Conservation (phyloP, 2,113 vertebrate species). For the Origma solitaria region DNA sequence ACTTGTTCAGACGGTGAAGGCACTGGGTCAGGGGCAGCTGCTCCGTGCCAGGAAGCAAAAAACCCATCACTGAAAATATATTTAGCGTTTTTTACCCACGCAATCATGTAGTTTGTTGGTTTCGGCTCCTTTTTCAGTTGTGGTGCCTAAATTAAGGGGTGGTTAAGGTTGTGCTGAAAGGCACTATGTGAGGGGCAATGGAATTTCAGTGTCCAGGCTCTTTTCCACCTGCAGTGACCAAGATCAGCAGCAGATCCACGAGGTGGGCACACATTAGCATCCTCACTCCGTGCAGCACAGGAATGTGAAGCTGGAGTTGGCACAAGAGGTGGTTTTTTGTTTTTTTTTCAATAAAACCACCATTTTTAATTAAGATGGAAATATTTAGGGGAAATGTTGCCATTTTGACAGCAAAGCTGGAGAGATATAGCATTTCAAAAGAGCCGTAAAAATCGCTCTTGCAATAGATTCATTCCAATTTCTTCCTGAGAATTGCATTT, state of each 20-base stretch:
- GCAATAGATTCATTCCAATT: constrained; percentile 46
- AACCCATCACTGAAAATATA: neutral
- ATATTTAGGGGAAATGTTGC: neutral
- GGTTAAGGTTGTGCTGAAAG: neutral
- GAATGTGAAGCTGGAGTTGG: neutral
- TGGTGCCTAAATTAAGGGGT: neutral
- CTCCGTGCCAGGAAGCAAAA: neutral
- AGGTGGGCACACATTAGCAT: neutral
- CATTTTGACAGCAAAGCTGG: neutral
- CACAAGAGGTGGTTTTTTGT: neutral
- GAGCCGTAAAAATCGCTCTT: constrained; percentile 45
- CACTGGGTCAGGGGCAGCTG: neutral
- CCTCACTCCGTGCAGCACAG: fast-evolving
- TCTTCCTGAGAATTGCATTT: constrained; percentile 40
- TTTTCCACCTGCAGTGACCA: neutral
- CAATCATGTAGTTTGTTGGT: neutral
- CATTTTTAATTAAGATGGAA: constrained; percentile 40
- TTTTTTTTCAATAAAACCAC: neutral
- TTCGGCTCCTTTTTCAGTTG: neutral
- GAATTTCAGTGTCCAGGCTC: neutral
- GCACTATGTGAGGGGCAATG: fast-evolving
- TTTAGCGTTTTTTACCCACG: fast-evolving
- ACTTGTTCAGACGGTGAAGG: fast-evolving
- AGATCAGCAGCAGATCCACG: neutral
- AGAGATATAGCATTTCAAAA: neutral